phyloP scores from a whole-genome alignment of 2,113 vertebrate genomes.

The Noturus placidus region DNA sequence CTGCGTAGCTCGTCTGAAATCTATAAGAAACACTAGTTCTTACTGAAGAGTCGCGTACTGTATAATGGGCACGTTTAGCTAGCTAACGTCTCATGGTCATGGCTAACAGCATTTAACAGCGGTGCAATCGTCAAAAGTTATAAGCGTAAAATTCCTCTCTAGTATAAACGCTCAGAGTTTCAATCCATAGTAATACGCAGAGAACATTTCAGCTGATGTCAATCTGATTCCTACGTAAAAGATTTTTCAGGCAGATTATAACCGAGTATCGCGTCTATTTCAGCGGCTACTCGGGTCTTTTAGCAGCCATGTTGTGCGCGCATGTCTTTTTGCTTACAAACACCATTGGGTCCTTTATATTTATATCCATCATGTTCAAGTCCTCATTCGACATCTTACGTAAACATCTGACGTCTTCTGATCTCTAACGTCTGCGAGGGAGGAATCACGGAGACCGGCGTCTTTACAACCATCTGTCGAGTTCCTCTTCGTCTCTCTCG shows the following conservation, averaged over 20 bases:
- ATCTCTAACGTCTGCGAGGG: constrained; percentile 47
- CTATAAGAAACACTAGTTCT: neutral
- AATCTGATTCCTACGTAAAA: neutral
- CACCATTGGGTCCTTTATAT: neutral
- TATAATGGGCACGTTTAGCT: neutral
- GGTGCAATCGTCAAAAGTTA: neutral
- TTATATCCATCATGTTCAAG: neutral
- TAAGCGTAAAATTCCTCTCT: neutral
- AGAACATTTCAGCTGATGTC: neutral
- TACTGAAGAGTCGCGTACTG: neutral
- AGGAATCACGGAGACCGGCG: constrained; percentile 59
- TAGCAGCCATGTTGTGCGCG: too few species aligned
- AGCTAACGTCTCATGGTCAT: neutral
- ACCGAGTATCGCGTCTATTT: too few species aligned
- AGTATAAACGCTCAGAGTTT: neutral
- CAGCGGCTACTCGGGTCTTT: too few species aligned
- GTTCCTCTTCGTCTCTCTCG: constrained; percentile 39
- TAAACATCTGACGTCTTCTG: constrained; percentile 51
- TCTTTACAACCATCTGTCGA: constrained; percentile 75
- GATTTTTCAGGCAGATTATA: neutral
- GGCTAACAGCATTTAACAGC: neutral
- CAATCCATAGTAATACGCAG: neutral
- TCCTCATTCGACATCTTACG: constrained; percentile 9
- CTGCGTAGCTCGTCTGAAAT: neutral
- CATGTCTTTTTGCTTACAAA: neutral